phyloP scores from a whole-genome alignment of 2,113 vertebrate species.

The Albula goreensis region DNA sequence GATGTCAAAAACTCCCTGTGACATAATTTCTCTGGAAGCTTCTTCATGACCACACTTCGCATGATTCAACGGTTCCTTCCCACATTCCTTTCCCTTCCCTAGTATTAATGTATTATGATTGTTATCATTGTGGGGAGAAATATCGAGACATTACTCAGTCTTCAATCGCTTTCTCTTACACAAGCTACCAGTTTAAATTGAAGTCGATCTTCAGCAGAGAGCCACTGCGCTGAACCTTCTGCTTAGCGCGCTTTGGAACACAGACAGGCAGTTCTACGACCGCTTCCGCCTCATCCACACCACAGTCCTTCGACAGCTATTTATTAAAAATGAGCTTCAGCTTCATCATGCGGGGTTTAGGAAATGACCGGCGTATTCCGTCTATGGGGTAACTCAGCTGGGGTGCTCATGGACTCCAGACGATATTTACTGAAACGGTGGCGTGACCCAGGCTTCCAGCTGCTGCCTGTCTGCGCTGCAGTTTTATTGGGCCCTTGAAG shows the following conservation, averaged over 20 bases:
- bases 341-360: too few relatives aligned
- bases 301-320: background rate
- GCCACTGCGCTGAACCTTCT: background rate
- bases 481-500: background rate
- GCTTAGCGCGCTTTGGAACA: background rate
- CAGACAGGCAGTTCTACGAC: background rate
- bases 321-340: background rate
- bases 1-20: background rate
- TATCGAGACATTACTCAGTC: background rate
- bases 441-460: background rate
- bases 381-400: too few relatives aligned
- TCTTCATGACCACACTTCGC: background rate
- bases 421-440: background rate
- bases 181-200: background rate
- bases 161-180: background rate
- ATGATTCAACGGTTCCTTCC: background rate
- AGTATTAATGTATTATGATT: background rate
- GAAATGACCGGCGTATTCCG: background rate
- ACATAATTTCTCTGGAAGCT: background rate
- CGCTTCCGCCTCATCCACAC: background rate
- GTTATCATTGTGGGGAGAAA: background rate
- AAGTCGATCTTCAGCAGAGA: too few relatives aligned
- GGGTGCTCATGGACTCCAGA: background rate
- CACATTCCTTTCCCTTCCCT: background rate
- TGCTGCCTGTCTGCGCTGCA: background rate